Evolutionary conservation across 2,113 vertebrate genomes (phyloP).

Genomic region (Okapia johnstoni): DNA sequence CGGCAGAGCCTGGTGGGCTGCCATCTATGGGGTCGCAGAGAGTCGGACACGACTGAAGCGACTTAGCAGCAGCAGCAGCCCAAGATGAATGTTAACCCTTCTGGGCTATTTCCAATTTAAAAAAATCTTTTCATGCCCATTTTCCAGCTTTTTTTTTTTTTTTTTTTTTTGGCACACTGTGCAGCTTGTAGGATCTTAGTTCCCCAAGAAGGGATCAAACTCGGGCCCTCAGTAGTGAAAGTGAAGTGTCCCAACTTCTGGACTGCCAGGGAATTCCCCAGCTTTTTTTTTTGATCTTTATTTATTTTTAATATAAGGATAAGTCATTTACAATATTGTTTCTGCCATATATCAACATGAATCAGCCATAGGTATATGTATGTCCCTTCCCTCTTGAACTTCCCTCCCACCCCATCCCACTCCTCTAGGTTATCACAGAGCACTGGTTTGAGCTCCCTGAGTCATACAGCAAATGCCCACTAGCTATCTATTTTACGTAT

Average conservation of each 20-base stretch:
- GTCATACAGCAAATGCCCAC: neutral
- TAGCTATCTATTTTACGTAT: neutral
- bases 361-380: neutral
- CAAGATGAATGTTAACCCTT: neutral
- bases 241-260: neutral
- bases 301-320: neutral
- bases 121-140: neutral
- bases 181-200: neutral
- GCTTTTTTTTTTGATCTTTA: neutral
- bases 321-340: neutral
- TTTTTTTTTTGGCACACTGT: neutral
- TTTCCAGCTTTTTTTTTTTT: neutral
- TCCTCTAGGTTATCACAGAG: neutral
- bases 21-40: no score
- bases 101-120: neutral
- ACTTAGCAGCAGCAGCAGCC: neutral
- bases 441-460: neutral
- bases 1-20: no score
- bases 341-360: neutral
- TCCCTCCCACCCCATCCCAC: neutral
- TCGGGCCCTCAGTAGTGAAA: neutral
- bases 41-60: no score
- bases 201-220: neutral
- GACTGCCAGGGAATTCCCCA: neutral
- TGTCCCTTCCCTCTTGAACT: neutral